Base-by-base conservation (phyloP, 2,797 vertebrate species). In the Crocodylus rhombifer region DNA sequence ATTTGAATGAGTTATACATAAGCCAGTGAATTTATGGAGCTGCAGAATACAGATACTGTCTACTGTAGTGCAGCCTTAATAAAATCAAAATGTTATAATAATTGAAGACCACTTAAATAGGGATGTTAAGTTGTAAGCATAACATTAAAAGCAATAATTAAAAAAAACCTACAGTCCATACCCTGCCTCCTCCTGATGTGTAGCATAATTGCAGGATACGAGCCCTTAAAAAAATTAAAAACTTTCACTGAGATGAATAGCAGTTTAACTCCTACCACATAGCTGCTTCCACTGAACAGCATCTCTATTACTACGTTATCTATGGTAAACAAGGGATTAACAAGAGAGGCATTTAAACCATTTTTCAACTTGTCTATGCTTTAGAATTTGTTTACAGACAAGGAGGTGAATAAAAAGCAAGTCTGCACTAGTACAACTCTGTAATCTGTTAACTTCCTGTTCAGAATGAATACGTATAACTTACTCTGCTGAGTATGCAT, bases 81-180 rank as follows among this genome's bases (percentile, higher is more conserved):
- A 86, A 92, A 91, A 82, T 0, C 0, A 16, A 89, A 90, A 5
- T 77, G 42, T 7, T 82, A 84, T 76, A n/a, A 55, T 88, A 58
- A 83, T 69, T 14, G 89, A 90, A 83, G 56, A 17, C 28, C 91
- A 26, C 51, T 80, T 89, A 82, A 84, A 77, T 84, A 63, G 79
- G 80, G 86, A 42, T 51, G 9, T 11, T 58, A 84, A 85, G 73
- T 16, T 56, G 6, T 17, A 84, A 75, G 1, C 20, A 2, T 6
- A 26, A 30, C 33, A 64, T 86, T 75, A 16, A 87, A 77, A 91
- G 51, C 7, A 57, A 4, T n/a, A 23, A 4, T 85, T 87, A 80
- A 79, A 61, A 62, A 87, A 28, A 84, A 69, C 74, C 89, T 65
- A 3, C 89, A 85, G 30, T 88, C 60, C 10, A 14, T 2, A 18